Base-by-base conservation (phyloP, 2,888 invertebrate species). In the Elmis aenea region DNA sequence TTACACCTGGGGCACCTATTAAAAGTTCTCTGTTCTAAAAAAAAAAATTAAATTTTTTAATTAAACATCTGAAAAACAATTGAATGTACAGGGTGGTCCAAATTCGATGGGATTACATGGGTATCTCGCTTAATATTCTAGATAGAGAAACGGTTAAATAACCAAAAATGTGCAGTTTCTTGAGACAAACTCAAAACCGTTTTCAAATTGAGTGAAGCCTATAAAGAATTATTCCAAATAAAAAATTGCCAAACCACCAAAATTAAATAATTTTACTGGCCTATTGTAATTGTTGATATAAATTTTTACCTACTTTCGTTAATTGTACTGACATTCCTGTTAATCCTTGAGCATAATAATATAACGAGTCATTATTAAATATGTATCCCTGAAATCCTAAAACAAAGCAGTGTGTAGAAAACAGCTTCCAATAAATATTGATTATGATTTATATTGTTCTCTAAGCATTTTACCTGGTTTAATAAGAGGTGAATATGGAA, bases 1-100 rank as follows among this genome's bases (percentile, higher is more conserved):
- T 50, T 11, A 76, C 60, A 0, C 77, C 77, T 5, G 76, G 76
- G 1, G 75, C 74, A 5, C 77, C 77, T 8, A 76, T 55, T 2
- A 76, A 56, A n/a, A 76, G 45, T 14, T 68, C 69, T 14, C 49
- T 45, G 16, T 39, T 33, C 51, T 51, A 13, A 27, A 46, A 45
- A 43, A 22, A 47, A 55, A 18, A 18, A 18, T 18, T 5, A 18
- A 5, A 18, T 5, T 18, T 18, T n/a, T n/a, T n/a, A n/a, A n/a
- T n/a, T n/a, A n/a, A n/a, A n/a, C n/a, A n/a, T n/a, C n/a, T n/a
- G n/a, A n/a, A n/a, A n/a, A n/a, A n/a, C n/a, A n/a, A n/a, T n/a
- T n/a, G n/a, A n/a, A n/a, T n/a, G n/a, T n/a, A n/a, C n/a, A n/a
- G n/a, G n/a, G n/a, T n/a, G n/a, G n/a, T n/a, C n/a, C n/a, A n/a